Evolutionary conservation across 2,797 vertebrate species (phyloP), one percentile per base, ranked within the genome.

Genomic region (Triplophysa yarkandensis): DNA sequence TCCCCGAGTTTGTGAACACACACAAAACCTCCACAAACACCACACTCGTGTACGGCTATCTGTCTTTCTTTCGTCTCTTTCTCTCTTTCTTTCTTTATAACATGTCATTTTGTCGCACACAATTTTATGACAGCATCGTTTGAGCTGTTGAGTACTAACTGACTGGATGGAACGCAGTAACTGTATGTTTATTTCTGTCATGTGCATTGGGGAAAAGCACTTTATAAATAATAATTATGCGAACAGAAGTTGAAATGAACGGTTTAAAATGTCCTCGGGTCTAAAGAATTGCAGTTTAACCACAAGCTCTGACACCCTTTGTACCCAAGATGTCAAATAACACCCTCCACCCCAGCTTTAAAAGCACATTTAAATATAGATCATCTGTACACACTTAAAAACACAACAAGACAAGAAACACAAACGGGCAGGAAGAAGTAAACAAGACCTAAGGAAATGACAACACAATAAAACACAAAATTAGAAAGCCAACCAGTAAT

Each of bases 1-100:
- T 84, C 81, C 76, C 83, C 61, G 83, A 87, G 89, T 89, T 83
- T 88, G 89, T 88, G 86, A 90, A 80, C 71, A 74, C 52, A 55
- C 71, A 78, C 52, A 36, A 0, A 13, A 50, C n/a, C 54, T 21
- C 28, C n/a, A 70, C 68, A 89, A 79, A 54, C 82, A 75, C 80
- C 79, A 83, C 80, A 81, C 72, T 70, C 64, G 83, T 77, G 81
- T 28, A 82, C 69, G 63, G 34, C 1, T 65, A 9, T 74, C 6
- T 68, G 16, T 64, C 11, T 48, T 4, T 71, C 68, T 84, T 76
- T 79, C 23, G 80, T 71, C 57, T n/a, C 34, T 36, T 10, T 11
- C 34, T 36, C 34, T 36, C 34, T 36, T 10, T 36, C 34, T 36
- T 10, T 36, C 36, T 39, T n/a, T n/a, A n/a, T n/a, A n/a, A n/a